A percentile compares a stretch with the other conserved stretches of the same genome.
These are phyloP conservation scores for Drosophila miranda DNA, from an alignment of 1,140 invertebrate genomes.

Conservation along the genomic window DNA sequence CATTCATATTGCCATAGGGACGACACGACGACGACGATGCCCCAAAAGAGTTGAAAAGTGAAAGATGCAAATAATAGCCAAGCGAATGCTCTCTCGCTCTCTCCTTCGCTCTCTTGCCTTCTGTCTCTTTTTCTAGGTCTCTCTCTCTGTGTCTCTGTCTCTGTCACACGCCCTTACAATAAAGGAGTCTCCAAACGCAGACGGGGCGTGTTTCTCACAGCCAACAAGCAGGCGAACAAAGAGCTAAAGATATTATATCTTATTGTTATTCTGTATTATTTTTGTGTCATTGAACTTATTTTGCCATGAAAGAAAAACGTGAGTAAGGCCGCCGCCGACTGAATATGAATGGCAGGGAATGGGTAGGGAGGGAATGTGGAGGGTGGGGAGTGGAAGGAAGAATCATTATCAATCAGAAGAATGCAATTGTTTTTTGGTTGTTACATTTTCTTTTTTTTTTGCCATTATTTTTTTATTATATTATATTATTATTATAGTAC, in stretches of 20 bases:
- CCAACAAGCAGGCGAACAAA: conserved; percentile 38
- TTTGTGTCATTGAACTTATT: conserved; percentile 79
- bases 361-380: conserved; percentile 10
- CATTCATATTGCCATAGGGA: conserved; percentile 47
- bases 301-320: conserved; percentile 50
- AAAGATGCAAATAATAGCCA: conserved; percentile 73
- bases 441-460: neutral
- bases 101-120: neutral
- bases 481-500: too few relatives aligned
- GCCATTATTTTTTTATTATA: neutral
- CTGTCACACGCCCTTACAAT: conserved; percentile 20
- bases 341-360: conserved; percentile 4
- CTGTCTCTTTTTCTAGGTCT: neutral
- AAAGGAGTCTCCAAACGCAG: conserved; percentile 43
- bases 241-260: conserved; percentile 72
- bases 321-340: conserved; percentile 46
- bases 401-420: conserved; percentile 42
- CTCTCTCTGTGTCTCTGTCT: conserved; percentile 2
- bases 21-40: conserved; percentile 6
- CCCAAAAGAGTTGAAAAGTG: conserved; percentile 71
- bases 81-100: conserved; percentile 6
- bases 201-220: conserved; percentile 42
- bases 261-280: conserved; percentile 73
- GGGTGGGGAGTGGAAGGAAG: neutral
- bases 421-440: conserved; percentile 33